A percentile compares a stretch with the other conserved stretches of the same genome.
These are phyloP conservation scores for Amblyopsis rosae DNA, from an alignment of 2,113 vertebrate genomes.

Conservation along the genomic window DNA sequence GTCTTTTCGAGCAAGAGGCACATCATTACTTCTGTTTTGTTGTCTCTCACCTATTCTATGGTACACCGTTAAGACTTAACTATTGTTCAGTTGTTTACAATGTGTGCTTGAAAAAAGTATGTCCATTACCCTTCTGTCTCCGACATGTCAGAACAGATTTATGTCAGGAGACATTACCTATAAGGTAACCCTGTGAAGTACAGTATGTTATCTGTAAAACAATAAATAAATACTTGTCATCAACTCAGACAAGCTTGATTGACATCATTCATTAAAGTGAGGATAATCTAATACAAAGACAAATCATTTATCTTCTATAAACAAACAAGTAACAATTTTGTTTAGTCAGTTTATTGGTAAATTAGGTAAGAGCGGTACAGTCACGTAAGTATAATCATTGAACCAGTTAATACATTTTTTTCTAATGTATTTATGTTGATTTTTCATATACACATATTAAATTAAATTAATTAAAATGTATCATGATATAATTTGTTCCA, in stretches of 20 bases:
- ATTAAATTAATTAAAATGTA: conserved; percentile 7
- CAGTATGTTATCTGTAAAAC: conserved; percentile 75
- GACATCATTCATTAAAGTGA: conserved; percentile 63
- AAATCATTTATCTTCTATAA: conserved; percentile 23
- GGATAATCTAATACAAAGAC: conserved; percentile 2
- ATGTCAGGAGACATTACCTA: conserved; percentile 70
- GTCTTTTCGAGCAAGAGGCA: conserved; percentile 72
- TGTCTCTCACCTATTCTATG: conserved; percentile 75
- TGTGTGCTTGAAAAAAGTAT: conserved; percentile 75
- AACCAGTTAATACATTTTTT: conserved; percentile 9
- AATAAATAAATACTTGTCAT: conserved; percentile 78
- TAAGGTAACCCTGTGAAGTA: conserved; percentile 75
- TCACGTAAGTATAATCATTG: conserved; percentile 24
- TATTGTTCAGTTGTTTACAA: conserved; percentile 79
- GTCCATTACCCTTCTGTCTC: conserved; percentile 66
- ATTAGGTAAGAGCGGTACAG: neutral
- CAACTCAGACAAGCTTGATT: conserved; percentile 61
- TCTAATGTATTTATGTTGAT: conserved; percentile 10
- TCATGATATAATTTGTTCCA: neutral
- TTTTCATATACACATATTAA: conserved; percentile 16
- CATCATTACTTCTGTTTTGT: conserved; percentile 74
- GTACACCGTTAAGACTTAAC: conserved; percentile 76
- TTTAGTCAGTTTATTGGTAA: neutral
- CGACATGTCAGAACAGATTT: conserved; percentile 56
- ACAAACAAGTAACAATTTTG: neutral